Percentiles rank a stretch among this genome's conserved stretches.
phyloP scores from a whole-genome alignment of 2,888 invertebrate species.

The Mesorhabditis spiculigera region DNA sequence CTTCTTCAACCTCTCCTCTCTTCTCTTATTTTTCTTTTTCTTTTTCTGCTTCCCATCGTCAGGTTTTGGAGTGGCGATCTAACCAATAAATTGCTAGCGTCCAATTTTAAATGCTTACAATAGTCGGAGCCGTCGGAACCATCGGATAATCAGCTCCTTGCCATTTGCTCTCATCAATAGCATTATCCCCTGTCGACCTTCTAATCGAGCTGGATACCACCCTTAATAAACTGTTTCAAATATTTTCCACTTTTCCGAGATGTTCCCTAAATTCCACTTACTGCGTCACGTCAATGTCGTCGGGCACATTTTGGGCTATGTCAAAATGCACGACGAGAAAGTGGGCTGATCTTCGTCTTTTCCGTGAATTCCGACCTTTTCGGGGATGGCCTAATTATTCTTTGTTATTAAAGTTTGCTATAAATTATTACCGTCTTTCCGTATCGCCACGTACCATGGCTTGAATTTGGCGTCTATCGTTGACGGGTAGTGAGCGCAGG shows the following conservation, averaged over 20 bases:
- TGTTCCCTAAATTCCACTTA: background rate
- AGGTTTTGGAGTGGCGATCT: too few species aligned
- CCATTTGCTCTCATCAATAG: background rate
- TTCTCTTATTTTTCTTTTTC: background rate
- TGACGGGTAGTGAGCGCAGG: conserved; percentile 40
- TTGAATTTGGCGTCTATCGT: conserved; percentile 23
- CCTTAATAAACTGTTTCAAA: background rate
- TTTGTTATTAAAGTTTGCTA: background rate
- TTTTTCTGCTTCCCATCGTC: background rate
- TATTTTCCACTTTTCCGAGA: too few species aligned
- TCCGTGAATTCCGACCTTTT: background rate
- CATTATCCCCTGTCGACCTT: background rate
- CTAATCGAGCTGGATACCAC: conserved; percentile 5
- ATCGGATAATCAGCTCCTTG: background rate
- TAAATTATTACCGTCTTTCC: background rate
- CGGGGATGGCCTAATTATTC: background rate
- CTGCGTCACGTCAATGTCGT: background rate
- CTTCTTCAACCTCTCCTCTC: background rate
- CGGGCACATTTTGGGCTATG: background rate
- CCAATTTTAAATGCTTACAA: background rate
- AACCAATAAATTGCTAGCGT: background rate
- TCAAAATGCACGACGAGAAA: background rate
- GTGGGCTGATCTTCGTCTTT: background rate
- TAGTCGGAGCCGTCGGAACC: background rate
- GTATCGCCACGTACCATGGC: conserved; percentile 32